Base-by-base conservation (phyloP, 37 sponge, comb jelly and placozoan genomes). In the Agelas oroides region DNA sequence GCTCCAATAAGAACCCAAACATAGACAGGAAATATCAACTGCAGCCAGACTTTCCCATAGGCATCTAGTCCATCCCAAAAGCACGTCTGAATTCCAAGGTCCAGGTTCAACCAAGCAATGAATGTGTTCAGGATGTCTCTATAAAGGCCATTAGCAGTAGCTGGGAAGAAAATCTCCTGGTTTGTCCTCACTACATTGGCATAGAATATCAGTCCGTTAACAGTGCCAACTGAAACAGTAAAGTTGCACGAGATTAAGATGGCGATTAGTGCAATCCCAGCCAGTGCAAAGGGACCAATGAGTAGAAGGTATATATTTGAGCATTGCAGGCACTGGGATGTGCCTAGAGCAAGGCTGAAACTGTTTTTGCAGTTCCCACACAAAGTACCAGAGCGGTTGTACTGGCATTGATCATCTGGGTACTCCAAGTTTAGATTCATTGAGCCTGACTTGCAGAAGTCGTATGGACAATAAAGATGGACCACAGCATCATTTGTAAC, bases 141-240 rank as follows among this genome's bases (percentile, higher is more conserved):
- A n/a, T n/a, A n/a, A n/a, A n/a, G n/a, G 37, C 31, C 31, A 11
- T 31, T 2, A 21, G 38, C 38, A 28, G 23, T 8, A 40, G 27
- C 1, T 11, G 75, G 75, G 18, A 73, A 6, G 14, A 73, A 73
- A 12, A 46, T 28, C 30, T 31, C 39, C 6, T 46, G 19, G 24
- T 40, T 40, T 16, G 53, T 24, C 16, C 53, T 38, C 53, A 73
- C 56, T 11, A 73, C 40, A 53, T 73, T 73, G 53, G 55, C 75
- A 53, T 52, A 73, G 8, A 73, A 25, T 5, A 73, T 53, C n/a
- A 73, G 75, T 23, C 75, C 75, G 40, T 73, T 73, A 24, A 73
- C 25, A 2, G 75, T 28, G 28, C 75, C 75, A 53, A 73, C 46
- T 46, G 75, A 73, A n/a, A 73, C 75, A 38, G 75, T 73, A 21